Conservation (phyloP, 92 coral and sea anemone species). For the Phenganax subtilis region DNA sequence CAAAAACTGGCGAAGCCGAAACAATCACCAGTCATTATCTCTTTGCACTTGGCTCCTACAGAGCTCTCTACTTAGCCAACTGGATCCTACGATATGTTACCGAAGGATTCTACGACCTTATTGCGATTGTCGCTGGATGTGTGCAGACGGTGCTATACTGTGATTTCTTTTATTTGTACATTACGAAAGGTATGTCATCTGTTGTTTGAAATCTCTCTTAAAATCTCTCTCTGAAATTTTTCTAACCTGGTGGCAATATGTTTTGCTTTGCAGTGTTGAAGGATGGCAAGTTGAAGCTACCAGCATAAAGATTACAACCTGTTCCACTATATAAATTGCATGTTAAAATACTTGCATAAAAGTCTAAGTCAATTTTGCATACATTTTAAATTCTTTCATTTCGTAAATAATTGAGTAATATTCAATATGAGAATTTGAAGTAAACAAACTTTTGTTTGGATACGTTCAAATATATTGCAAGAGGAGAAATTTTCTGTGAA, state of each 20-base stretch:
- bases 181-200: constrained; percentile 78
- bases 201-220: neutral
- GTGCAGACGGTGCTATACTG: constrained; percentile 98
- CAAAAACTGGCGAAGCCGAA: constrained; percentile 99
- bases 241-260: neutral
- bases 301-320: constrained; percentile 58
- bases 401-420: neutral
- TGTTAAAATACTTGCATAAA: neutral
- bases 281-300: constrained; percentile 92
- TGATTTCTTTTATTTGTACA: constrained; percentile 96
- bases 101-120: constrained; percentile 99
- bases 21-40: constrained; percentile 97
- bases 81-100: constrained; percentile 93
- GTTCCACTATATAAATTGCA: constrained; percentile 3
- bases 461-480: too few species aligned
- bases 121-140: constrained; percentile 98
- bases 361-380: constrained; percentile 6
- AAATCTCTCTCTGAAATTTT: neutral
- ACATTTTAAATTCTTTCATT: neutral
- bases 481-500: too few species aligned
- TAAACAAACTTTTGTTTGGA: too few species aligned
- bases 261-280: constrained; percentile 72
- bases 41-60: constrained; percentile 95
- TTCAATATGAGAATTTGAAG: neutral
- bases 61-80: constrained; percentile 92